These are phyloP conservation scores for Mastomys natalensis DNA, from an alignment of 2,113 vertebrate genomes.

Conservation along the genomic window DNA sequence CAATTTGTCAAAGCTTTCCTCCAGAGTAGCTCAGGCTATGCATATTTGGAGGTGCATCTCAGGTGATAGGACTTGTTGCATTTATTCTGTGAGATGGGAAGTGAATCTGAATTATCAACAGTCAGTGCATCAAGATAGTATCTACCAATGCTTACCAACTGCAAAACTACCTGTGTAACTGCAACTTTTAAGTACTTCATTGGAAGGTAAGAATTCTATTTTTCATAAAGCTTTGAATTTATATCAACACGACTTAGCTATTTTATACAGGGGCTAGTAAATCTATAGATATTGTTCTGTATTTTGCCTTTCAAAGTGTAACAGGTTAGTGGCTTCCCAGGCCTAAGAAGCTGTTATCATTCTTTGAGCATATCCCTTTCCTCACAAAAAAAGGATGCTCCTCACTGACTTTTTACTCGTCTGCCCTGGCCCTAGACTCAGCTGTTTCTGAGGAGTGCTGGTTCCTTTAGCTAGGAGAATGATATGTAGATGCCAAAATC, in stretches of 20 bases:
- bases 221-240: constrained; percentile 23
- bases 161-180: not conserved
- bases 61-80: not conserved
- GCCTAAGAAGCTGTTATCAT: not conserved
- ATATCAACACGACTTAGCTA: constrained; percentile 3
- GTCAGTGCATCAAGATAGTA: not conserved
- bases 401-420: not conserved
- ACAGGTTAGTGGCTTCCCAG: not conserved
- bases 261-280: constrained; percentile 30
- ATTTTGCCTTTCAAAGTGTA: not conserved
- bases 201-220: not conserved
- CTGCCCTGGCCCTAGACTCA: not conserved
- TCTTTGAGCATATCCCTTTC: not conserved
- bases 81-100: not conserved
- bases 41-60: not conserved
- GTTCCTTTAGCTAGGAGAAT: constrained; percentile 10
- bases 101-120: constrained; percentile 2
- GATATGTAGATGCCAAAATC: not conserved
- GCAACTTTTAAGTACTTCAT: constrained; percentile 17
- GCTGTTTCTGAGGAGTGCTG: not conserved
- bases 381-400: not conserved
- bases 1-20: not conserved
- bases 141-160: not conserved
- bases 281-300: not conserved
- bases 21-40: not conserved